phyloP scores from a whole-genome alignment of 1,140 invertebrate genomes.

The Sycophaga agraensis region DNA sequence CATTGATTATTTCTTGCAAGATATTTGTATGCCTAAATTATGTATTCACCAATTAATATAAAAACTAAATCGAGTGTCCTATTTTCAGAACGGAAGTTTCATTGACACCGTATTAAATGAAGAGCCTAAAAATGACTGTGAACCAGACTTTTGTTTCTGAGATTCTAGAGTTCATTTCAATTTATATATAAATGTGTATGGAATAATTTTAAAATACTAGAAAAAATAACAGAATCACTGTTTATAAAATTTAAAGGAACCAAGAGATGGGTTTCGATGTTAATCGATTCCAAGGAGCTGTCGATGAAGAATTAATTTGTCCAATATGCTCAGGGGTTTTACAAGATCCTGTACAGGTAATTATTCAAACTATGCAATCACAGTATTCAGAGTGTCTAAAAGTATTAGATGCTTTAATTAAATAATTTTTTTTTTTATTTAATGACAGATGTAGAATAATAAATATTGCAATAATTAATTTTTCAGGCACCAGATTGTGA shows the following conservation, averaged over 20 bases:
- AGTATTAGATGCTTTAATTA: neutral
- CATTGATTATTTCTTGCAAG: no score
- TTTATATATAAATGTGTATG: no score
- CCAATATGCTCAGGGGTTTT: conserved; percentile 89
- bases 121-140: no score
- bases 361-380: neutral
- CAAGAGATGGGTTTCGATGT: conserved; percentile 83
- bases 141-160: no score
- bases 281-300: conserved; percentile 83
- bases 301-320: conserved; percentile 90
- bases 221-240: neutral
- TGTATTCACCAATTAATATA: no score
- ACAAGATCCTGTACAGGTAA: conserved; percentile 87
- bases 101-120: no score
- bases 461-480: neutral
- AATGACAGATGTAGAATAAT: neutral
- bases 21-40: no score
- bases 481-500: conserved; percentile 88
- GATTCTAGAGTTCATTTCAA: no score
- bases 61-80: no score
- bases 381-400: neutral
- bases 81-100: no score
- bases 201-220: no score
- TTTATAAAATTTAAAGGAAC: neutral
- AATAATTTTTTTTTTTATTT: no score